Evolutionary conservation across 2,888 invertebrate species (phyloP), one percentile per base, ranked within the genome.

Genomic region (Sthenelais limicola): DNA sequence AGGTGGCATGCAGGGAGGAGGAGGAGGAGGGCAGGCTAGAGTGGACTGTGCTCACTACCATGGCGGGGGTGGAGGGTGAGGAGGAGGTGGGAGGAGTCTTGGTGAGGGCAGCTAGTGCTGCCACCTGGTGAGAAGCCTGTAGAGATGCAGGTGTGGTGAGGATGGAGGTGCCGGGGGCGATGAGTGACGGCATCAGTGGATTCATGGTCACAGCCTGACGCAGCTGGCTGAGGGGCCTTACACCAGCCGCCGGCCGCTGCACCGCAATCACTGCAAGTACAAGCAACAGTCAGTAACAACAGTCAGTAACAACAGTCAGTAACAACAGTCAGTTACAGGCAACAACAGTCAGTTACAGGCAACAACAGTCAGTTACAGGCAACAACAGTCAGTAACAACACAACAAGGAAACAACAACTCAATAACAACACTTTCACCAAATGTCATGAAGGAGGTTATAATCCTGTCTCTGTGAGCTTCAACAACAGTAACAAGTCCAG

Each of bases 121-220:
- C 54, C 15, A 48, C 9, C 49, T 43, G 58, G n/a, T 33, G 3
- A 3, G 69, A 24, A 1, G 69, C n/a, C 12, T 58, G 58, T 24
- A 62, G 48, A 33, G 43, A 28, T 1, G 38, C 70, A 30, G 71
- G 71, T 4, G 71, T 32, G n/a, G 71, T 26, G 24, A 71, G 47
- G 28, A 71, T 48, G 28, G 71, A 71, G 0, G 71, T 43, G 15
- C 71, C 71, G 3, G 49, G 70, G 9, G 47, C 28, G 21, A 70
- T 9, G 32, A 32, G 30, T 0, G 71, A 56, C 9, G 51, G 43
- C 32, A 49, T 35, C 58, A 71, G 56, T 15, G 47, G 71, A 58
- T 71, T 71, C 12, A 71, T n/a, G 21, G 47, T 56, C 18, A 71
- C 71, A 12, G 71, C 47, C 32, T 62, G 62, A 7, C 62, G 58